Conservation (phyloP, 2,888 invertebrate genomes). For the Pollenia angustigena region DNA sequence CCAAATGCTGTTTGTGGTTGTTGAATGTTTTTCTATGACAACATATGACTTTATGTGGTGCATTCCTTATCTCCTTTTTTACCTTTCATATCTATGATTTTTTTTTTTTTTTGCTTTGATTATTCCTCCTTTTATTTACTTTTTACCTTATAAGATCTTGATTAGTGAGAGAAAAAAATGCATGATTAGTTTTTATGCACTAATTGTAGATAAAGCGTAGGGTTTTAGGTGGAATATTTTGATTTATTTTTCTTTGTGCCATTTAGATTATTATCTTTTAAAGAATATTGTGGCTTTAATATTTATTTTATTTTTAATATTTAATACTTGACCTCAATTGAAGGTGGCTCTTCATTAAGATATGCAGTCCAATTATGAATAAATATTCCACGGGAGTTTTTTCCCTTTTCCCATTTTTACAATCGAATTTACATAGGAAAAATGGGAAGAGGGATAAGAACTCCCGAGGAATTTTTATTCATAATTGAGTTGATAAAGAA, state of each 20-base stretch:
- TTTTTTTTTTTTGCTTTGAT: neutral
- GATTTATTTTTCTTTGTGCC: neutral
- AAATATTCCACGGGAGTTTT: too few relatives aligned
- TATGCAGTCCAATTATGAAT: too few relatives aligned
- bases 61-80: neutral
- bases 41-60: neutral
- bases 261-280: constrained; percentile 1
- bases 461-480: too few relatives aligned
- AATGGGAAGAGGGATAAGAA: too few relatives aligned
- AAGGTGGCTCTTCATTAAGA: neutral
- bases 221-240: neutral
- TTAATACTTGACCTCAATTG: neutral
- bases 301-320: neutral
- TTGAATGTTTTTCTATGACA: neutral
- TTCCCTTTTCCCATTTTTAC: too few relatives aligned
- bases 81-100: neutral
- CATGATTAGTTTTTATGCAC: constrained; percentile 34
- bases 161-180: neutral
- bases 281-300: constrained; percentile 5
- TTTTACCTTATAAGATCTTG: constrained; percentile 23
- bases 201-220: neutral
- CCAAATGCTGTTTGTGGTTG: constrained; percentile 29
- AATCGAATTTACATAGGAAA: too few relatives aligned
- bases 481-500: too few relatives aligned
- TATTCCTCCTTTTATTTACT: neutral